phyloP scores from a whole-genome alignment of 2,113 vertebrate species.

The Neotragus pygmaeus region DNA sequence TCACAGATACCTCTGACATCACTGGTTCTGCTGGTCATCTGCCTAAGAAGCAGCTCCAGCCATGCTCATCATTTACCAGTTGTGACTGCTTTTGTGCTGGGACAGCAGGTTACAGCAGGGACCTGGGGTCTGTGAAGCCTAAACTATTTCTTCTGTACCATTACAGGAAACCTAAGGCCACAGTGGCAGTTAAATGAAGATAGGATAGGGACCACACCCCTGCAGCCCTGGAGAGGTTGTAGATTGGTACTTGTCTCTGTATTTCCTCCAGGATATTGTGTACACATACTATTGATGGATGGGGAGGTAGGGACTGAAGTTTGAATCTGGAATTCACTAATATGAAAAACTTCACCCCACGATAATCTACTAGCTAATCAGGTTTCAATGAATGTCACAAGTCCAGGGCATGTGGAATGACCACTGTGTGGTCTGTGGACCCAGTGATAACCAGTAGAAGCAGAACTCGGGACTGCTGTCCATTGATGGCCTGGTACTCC shows the following conservation, averaged over 20 bases:
- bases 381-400: accelerated
- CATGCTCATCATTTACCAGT: accelerated
- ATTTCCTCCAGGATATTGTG: neutral
- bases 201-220: neutral
- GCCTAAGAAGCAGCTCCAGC: accelerated
- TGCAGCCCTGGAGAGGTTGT: neutral
- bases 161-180: neutral
- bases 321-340: neutral
- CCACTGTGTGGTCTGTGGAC: accelerated
- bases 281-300: accelerated
- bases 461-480: neutral
- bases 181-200: neutral
- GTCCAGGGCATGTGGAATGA: neutral
- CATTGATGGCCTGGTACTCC: neutral
- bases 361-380: neutral
- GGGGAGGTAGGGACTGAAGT: neutral
- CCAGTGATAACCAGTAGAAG: accelerated
- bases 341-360: neutral
- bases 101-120: accelerated
- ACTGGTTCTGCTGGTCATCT: neutral
- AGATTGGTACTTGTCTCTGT: neutral
- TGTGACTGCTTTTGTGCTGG: neutral
- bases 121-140: accelerated
- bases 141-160: neutral
- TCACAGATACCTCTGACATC: neutral